Base-by-base conservation (phyloP, 2,888 invertebrate species). In the Brenthis daphne region DNA sequence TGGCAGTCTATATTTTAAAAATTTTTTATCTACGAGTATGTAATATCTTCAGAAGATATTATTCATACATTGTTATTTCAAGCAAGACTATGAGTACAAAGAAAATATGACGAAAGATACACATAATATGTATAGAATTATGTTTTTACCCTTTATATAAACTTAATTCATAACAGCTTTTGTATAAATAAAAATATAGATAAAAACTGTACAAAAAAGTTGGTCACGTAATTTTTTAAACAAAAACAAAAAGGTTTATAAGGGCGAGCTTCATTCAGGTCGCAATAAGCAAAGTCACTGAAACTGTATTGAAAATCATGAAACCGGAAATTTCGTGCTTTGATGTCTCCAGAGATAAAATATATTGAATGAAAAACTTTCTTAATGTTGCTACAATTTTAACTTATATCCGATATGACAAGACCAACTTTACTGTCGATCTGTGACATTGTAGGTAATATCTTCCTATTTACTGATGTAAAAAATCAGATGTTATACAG, bases 261-360 rank as follows among this genome's bases (percentile, higher is more conserved):
- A 60, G n/a, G 12, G 2, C 5, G n/a, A 11, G 14, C 12, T n/a
- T 60, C 29, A 60, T 50, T 60, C 50, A 50, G 6, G 50, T 60
- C 29, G 50, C 24, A 50, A 29, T 60, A 60, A 50, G 60, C 60
- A 60, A 50, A 60, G 29, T 60, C 50, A 60, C 50, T 50, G 16
- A 29, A 60, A 60, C 50, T 50, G 16, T 60, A 60, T 60, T 60
- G 29, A 60, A 60, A 60, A 50, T 60, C 60, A 50, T 29, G 29
- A 29, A 60, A 60, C 48, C 60, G 60, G n/a, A 60, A 50, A 50
- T 60, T 60, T 60, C 29, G 29, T 29, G 48, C 50, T 60, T 60
- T 50, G n/a, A 60, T 29, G 60, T 60, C 29, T n/a, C 29, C 29
- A 50, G 29, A 50, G n/a, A 50, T 60, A n/a, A 29, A 50, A 48